Percentiles rank a stretch among this genome's conserved stretches.
phyloP scores from a whole-genome alignment of 2,113 vertebrate species.

The Sigmodon hispidus region DNA sequence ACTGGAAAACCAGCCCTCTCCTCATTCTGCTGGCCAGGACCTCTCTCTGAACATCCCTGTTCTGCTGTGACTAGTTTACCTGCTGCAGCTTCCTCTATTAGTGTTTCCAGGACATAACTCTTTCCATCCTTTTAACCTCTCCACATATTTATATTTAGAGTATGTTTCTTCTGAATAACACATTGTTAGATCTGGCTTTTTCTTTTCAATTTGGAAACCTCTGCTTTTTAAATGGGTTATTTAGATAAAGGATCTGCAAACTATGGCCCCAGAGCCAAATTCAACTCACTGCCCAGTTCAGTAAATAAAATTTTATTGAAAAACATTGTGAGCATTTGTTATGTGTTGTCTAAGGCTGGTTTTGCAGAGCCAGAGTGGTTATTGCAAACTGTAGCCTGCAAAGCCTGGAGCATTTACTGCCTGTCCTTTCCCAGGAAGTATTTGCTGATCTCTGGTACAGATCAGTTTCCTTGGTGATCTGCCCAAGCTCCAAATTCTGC shows the following conservation, averaged over 20 bases:
- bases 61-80: neutral
- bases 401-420: neutral
- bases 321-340: neutral
- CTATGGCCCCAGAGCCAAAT: neutral
- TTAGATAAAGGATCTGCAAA: neutral
- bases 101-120: neutral
- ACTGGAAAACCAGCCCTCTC: neutral
- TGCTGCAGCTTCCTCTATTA: neutral
- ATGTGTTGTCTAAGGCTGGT: neutral
- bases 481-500: neutral
- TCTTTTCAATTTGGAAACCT: neutral
- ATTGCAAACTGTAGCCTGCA: neutral
- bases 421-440: neutral
- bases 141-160: neutral
- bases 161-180: neutral
- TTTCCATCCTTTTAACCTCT: neutral
- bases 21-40: neutral
- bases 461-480: too few species aligned
- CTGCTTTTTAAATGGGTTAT: conserved; percentile 8
- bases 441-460: neutral
- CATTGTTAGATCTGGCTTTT: neutral
- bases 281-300: neutral
- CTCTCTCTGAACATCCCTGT: neutral
- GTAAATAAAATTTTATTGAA: neutral
- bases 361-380: neutral